Evolutionary conservation across 1,140 invertebrate genomes (phyloP).

Genomic region (Araneus ventricosus): DNA sequence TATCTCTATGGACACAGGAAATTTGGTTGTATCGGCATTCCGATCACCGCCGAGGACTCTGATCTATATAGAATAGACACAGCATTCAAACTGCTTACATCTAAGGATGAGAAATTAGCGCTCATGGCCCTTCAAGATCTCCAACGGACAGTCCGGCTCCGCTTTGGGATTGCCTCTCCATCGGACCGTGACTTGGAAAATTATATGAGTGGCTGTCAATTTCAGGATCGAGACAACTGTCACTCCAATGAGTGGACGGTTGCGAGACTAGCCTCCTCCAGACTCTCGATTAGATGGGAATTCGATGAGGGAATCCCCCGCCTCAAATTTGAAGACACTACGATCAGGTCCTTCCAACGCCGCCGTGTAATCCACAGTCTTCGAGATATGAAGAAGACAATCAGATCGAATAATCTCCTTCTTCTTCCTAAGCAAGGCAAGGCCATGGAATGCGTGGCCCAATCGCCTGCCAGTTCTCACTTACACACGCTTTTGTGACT

Average conservation of each 20-base stretch:
- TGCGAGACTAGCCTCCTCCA: background rate
- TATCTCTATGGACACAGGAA: background rate
- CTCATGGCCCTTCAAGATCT: too few relatives aligned
- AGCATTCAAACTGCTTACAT: slow-evolving; percentile 2
- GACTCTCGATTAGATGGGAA: background rate
- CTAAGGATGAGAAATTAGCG: background rate
- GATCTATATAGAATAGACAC: background rate
- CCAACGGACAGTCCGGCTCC: too few relatives aligned
- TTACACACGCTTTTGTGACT: too few relatives aligned
- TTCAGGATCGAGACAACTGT: background rate
- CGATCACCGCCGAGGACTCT: background rate
- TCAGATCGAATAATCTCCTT: background rate
- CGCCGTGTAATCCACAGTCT: background rate
- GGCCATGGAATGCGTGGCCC: background rate
- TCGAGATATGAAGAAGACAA: background rate
- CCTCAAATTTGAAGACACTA: background rate
- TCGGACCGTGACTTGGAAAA: too few relatives aligned
- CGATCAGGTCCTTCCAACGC: too few relatives aligned
- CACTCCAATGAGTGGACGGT: too few relatives aligned
- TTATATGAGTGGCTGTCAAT: too few relatives aligned
- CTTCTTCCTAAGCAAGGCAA: background rate
- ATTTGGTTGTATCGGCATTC: background rate
- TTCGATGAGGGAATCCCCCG: background rate
- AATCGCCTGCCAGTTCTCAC: too few relatives aligned
- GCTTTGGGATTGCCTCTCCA: background rate